Conservation (phyloP, 2,888 invertebrate species). For the Myopa tessellatipennis region DNA sequence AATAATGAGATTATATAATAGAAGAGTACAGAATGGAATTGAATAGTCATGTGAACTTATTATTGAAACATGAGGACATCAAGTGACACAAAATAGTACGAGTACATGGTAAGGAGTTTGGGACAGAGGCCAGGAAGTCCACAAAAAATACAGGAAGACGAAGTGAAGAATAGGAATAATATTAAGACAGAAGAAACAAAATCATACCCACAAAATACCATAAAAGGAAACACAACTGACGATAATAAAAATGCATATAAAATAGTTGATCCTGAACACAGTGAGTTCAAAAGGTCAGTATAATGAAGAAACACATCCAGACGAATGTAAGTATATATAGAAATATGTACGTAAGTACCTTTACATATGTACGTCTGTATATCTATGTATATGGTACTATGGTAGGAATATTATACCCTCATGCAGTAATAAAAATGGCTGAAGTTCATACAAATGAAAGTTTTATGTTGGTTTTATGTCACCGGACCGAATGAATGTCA, state of each 20-base stretch:
- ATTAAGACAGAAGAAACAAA: constrained; percentile 9
- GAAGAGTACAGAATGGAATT: not conserved
- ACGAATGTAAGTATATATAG: not conserved
- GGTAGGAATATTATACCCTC: not conserved
- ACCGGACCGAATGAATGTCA: not conserved
- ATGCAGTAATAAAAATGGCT: not conserved
- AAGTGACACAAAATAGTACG: not conserved
- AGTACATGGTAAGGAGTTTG: not conserved
- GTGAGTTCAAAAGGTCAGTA: constrained; percentile 18
- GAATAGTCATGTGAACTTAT: not conserved
- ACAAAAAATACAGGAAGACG: not conserved
- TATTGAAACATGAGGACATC: not conserved
- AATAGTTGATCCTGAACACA: constrained; percentile 16
- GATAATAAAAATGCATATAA: constrained; percentile 19
- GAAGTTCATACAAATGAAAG: no score
- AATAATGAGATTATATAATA: no score
- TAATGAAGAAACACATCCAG: not conserved
- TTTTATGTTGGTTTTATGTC: no score
- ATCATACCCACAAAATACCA: not conserved
- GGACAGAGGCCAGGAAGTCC: not conserved
- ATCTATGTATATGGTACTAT: not conserved
- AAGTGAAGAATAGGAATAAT: constrained; percentile 6
- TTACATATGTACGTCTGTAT: not conserved
- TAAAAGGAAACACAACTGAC: constrained; percentile 1
- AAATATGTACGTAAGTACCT: not conserved